Evolutionary conservation across 1,140 invertebrate genomes (phyloP), one percentile per base, ranked within the genome.

Genomic region (Heliconius hewitsoni): DNA sequence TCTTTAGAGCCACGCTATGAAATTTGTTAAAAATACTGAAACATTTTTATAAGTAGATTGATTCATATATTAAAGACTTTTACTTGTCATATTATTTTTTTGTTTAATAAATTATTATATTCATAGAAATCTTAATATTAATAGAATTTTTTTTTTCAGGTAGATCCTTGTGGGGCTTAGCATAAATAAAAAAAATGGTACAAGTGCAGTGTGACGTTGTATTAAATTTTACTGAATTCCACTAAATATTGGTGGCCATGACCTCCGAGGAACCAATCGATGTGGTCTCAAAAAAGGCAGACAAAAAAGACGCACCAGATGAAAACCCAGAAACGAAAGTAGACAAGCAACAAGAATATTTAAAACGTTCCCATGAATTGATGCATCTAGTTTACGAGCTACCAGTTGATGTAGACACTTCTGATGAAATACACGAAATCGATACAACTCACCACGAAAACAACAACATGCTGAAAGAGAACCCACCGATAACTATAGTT

Each of bases 301-400:
- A 91, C 73, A 91, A 93, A 52, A 80, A 87, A 70, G 86, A 89
- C 60, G 85, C 86, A 0, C 79, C 84, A 9, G 86, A 88, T 37
- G 86, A 87, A 3, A 87, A 85, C 71, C 82, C 83, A 46, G 86
- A 88, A 46, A 86, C 83, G 50, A 88, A 89, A 83, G 77, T 83
- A 55, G 86, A 81, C 30, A 92, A 90, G 82, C 79, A 86, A 34
- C 82, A 82, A 18, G 85, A 89, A 37, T 85, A 90, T 75, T 79
- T 86, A 42, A 90, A 89, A 87, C 82, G 86, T 19, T 91, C 94
- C n/a, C 89, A 93, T 50, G 94, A 95, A 80, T 88, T 95, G n/a
- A 94, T 95, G 90, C 88, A 92, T 72, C 82, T 95, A 46, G 93
- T 95, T 1, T 95, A 95, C 75, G 94, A 95, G 83, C 80, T 95